Evolutionary conservation across 92 coral and sea anemone genomes (phyloP), one percentile per base, ranked within the genome.

Genomic region (Epizoanthus rinbou): DNA sequence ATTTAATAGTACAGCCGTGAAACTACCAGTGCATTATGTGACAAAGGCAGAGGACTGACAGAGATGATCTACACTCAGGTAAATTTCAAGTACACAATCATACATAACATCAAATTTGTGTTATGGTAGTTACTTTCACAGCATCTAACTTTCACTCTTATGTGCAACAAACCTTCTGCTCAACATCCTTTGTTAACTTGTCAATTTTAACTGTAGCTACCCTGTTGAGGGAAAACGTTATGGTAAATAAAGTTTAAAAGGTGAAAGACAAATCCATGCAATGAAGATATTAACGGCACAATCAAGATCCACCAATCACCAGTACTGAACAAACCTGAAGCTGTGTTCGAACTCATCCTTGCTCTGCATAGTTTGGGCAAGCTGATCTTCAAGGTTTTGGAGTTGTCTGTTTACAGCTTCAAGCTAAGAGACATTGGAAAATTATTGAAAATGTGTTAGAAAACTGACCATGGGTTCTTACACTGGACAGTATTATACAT

Each of bases 131-230:
- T 28, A 28, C 31, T 28, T 28, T 3, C 54, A 47, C 54, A 47
- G 56, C 28, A 76, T 15, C 53, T 23, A 64, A 19, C 13, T 24
- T 13, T 8, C 9, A 13, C 39, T n/a, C n/a, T 28, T 22, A 68
- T 9, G 6, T 45, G 41, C 23, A 22, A 28, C 82, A 81, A 56
- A 96, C 99, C 98, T 96, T 97, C 37, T 52, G 80, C 65, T 96
- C 99, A 28, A 94, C 80, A 76, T 96, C 99, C 86, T 92, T 96
- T 62, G 93, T 84, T 67, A 93, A 87, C 76, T 96, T 96, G 63
- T 96, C 99, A 66, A 94, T 87, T 68, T 96, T 96, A 31, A 88
- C 89, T 59, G 94, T 79, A 21, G 92, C 93, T 57, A 79, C 82
- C 78, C 99, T 96, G 72, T 10, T 57, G 56, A 17, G 5, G 31